These are phyloP conservation scores for Proterorhinus semilunaris DNA, from an alignment of 2,113 vertebrate genomes.

Conservation along the genomic window DNA sequence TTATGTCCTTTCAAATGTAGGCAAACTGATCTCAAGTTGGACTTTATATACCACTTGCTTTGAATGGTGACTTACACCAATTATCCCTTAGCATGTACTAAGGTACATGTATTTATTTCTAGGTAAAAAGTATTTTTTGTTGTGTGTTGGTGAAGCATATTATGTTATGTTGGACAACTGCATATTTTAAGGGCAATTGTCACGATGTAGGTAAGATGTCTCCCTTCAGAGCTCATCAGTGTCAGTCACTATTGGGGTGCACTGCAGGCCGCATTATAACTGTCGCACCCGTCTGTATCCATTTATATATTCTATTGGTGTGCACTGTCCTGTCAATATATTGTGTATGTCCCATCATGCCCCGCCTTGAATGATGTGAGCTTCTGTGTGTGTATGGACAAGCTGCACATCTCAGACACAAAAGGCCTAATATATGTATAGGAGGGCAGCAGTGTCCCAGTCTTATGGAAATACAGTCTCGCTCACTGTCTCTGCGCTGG, in stretches of 20 bases:
- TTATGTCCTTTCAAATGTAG: too few species aligned
- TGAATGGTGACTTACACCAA: too few species aligned
- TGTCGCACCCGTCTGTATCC: constrained; percentile 20
- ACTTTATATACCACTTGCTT: too few species aligned
- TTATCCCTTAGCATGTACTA: neutral
- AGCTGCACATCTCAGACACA: constrained; percentile 70
- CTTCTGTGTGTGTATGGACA: constrained; percentile 29
- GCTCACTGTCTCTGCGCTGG: constrained; percentile 53
- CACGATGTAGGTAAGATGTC: constrained; percentile 26
- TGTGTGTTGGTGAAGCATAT: neutral
- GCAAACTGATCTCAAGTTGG: too few species aligned
- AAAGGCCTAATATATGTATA: constrained; percentile 75
- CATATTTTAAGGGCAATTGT: constrained; percentile 23
- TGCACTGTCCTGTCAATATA: constrained; percentile 2
- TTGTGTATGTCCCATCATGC: constrained; percentile 2
- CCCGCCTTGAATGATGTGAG: constrained; percentile 7
- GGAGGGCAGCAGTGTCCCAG: constrained; percentile 67
- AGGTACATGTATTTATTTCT: neutral
- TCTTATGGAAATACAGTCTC: constrained; percentile 73
- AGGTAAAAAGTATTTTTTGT: neutral
- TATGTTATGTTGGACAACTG: neutral
- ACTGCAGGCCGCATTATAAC: constrained; percentile 16
- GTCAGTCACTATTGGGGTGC: constrained; percentile 43
- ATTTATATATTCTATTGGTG: constrained; percentile 1
- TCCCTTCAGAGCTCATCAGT: constrained; percentile 33